Evolutionary conservation across 2,888 invertebrate genomes (phyloP), one percentile per base, ranked within the genome.

Genomic region (Eilema sororculum): DNA sequence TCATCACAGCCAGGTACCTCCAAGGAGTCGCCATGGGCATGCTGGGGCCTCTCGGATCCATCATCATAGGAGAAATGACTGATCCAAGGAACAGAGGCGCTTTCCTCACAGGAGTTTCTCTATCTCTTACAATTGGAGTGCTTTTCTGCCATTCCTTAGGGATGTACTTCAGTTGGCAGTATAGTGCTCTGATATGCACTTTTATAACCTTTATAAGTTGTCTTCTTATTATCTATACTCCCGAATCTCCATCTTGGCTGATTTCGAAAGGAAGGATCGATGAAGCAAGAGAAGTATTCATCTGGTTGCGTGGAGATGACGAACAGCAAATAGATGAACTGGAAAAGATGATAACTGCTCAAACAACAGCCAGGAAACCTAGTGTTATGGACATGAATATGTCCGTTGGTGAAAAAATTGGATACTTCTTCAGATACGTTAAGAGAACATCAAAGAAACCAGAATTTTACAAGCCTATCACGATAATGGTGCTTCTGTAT

Each of bases 221-320:
- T 30, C 69, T 96, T 0, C 85, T 96, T 9, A 94, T 96, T 6
- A 90, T 96, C 22, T 95, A 95, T 20, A 89, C 96, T 13, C 96
- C 96, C 0, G 97, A 97, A 87, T 96, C 97, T 6, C 97, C 97
- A 0, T 91, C 95, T 8, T 97, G 97, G 97, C 80, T 97, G 68
- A 93, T 96, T 24, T 92, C 96, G 0, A 96, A 96, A 84, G 96
- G 96, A 8, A 91, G 95, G 12, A 88, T 91, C 0, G 92, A 94
- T 0, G 95, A 96, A 80, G 97, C 97, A 0, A 93, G 95, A 68
- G 87, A 93, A 37, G 93, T 96, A 0, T 96, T 96, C 73, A 90
- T 92, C 67, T 96, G 95, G 93, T 91, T 96, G 46, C 91, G 97
- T 72, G 96, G 96, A 30, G 86, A 89, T 0, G 90, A 90, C 13